These are phyloP conservation scores for Hystrix cristata DNA, from an alignment of 2,113 vertebrate species.

Conservation along the genomic window DNA sequence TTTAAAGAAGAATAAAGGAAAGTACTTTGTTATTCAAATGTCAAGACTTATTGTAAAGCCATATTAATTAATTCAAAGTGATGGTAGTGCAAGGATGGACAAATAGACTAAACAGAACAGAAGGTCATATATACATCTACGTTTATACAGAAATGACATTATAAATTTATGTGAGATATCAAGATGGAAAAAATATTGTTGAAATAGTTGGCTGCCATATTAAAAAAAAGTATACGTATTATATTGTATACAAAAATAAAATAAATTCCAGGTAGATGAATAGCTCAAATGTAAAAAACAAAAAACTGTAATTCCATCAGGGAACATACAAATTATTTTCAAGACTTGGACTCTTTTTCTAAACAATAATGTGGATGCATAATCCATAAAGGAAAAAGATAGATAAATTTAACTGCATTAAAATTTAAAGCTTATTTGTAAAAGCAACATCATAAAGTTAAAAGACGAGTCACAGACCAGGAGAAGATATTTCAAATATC, in stretches of 20 bases:
- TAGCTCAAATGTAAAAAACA: constrained; percentile 42
- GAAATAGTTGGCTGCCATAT: not conserved
- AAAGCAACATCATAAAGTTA: constrained; percentile 6
- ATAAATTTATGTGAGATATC: not conserved
- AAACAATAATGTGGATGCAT: constrained; percentile 46
- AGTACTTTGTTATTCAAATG: not conserved
- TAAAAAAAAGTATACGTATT: not conserved
- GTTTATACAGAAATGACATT: not conserved
- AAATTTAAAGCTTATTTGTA: constrained; percentile 23
- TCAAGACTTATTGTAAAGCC: not conserved
- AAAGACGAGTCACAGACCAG: constrained; percentile 21
- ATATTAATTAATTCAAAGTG: constrained; percentile 48
- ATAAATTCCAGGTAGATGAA: constrained; percentile 37
- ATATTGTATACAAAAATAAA: constrained; percentile 18
- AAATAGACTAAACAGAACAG: not conserved
- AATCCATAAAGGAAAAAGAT: not conserved
- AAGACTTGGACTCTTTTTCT: not conserved
- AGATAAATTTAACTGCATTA: constrained; percentile 37
- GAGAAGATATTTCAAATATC: constrained; percentile 46
- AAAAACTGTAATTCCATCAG: constrained; percentile 3
- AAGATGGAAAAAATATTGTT: not conserved
- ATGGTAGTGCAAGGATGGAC: not conserved
- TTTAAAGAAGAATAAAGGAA: constrained; percentile 44
- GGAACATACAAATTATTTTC: constrained; percentile 53
- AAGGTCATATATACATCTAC: not conserved